These are phyloP conservation scores for Neosalanx taihuensis DNA, from an alignment of 2,797 vertebrate species.

Conservation along the genomic window DNA sequence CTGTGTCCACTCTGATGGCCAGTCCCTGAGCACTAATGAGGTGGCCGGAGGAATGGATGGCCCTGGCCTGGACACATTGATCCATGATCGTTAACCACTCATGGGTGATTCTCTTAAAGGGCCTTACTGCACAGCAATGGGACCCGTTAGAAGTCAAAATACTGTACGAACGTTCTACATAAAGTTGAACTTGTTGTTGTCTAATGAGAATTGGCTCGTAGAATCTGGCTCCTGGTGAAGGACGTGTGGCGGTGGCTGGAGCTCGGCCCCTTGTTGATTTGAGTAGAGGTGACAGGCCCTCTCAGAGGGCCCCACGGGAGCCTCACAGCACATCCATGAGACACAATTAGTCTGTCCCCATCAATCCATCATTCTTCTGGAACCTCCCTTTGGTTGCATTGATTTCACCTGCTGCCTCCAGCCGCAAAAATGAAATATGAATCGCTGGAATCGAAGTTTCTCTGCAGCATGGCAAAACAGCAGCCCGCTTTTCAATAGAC, in stretches of 20 bases:
- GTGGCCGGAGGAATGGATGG: slow-evolving; percentile 2
- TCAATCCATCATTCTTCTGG: slow-evolving; percentile 40
- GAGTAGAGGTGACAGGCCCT: slow-evolving; percentile 20
- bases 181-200: too few relatives aligned
- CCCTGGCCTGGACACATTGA: slow-evolving; percentile 36
- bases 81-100: slow-evolving; percentile 6
- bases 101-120: background rate
- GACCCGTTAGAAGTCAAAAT: too few relatives aligned
- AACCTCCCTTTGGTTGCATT: slow-evolving; percentile 37
- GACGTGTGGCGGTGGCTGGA: background rate
- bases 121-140: too few relatives aligned
- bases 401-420: slow-evolving; percentile 33
- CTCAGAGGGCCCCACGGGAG: slow-evolving; percentile 40
- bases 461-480: background rate
- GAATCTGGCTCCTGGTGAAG: background rate
- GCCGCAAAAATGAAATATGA: slow-evolving; percentile 14
- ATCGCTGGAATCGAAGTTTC: background rate
- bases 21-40: slow-evolving; percentile 40
- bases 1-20: slow-evolving; percentile 18
- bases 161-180: too few relatives aligned
- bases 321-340: slow-evolving; percentile 30
- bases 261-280: slow-evolving; percentile 1
- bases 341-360: slow-evolving; percentile 42
- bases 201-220: too few relatives aligned
- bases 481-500: background rate